Percentiles rank a stretch among this genome's conserved stretches.
Evolutionary conservation across 2,888 invertebrate genomes (phyloP).

Genomic region (Sesia apiformis): DNA sequence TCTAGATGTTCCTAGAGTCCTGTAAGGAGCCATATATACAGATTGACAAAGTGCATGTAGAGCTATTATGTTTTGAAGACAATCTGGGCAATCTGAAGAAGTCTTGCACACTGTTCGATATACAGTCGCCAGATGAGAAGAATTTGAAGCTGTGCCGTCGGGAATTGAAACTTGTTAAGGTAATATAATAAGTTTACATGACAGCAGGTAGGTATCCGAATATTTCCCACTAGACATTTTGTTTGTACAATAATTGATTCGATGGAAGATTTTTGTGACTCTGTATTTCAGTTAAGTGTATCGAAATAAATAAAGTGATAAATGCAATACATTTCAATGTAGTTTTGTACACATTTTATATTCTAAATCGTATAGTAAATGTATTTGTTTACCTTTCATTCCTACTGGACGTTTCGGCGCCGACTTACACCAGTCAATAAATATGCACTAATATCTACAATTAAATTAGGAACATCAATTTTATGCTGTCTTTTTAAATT

Average conservation of each 20-base stretch:
- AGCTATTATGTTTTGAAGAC: conserved; percentile 79
- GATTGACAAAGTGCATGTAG: conserved; percentile 80
- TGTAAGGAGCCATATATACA: conserved; percentile 80
- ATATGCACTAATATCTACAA: too few species aligned
- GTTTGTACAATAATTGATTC: background rate
- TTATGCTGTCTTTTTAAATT: too few species aligned
- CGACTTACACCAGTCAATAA: too few species aligned
- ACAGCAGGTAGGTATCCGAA: background rate
- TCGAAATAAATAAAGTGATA: too few species aligned
- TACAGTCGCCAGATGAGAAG: conserved; percentile 88
- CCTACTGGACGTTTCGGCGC: too few species aligned
- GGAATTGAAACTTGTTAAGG: conserved; percentile 84
- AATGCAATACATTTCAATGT: too few species aligned
- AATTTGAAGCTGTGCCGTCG: conserved; percentile 82
- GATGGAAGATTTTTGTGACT: background rate
- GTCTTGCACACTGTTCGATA: conserved; percentile 89
- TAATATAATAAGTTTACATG: conserved; percentile 20
- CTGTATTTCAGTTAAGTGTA: too few species aligned
- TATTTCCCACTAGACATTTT: background rate
- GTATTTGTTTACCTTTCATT: too few species aligned
- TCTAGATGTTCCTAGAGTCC: conserved; percentile 75
- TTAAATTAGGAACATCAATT: too few species aligned
- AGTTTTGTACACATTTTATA: too few species aligned
- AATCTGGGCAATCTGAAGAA: conserved; percentile 79
- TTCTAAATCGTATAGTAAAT: too few species aligned